Base-by-base conservation (phyloP, 1,140 invertebrate genomes). In the Drosophila rhopaloa region DNA sequence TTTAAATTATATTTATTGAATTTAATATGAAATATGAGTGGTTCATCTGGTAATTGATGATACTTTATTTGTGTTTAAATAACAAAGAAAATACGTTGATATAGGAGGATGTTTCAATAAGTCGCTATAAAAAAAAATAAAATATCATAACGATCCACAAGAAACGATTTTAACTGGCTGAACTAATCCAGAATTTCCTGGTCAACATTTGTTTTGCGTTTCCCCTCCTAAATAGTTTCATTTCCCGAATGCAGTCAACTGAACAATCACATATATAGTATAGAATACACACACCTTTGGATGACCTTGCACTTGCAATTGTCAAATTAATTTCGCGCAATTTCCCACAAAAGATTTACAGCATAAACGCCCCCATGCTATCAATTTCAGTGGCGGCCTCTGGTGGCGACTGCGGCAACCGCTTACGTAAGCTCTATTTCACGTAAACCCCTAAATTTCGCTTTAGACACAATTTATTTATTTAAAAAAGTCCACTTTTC, bases 381-480 rank as follows among this genome's bases (percentile, higher is more conserved):
- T 68, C 67, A 47, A 57, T 65, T 56, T 60, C 61, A 67, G 24
- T 67, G 73, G 48, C 66, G 75, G 29, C 77, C 78, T 80, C 63
- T 63, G 41, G 13, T 37, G 59, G 54, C 50, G 10, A 38, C 29
- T n/a, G 58, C 47, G 27, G 8, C 6, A 14, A 50, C n/a, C 5
- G n/a, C 56, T 79, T 79, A 78, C 60, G 71, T 79, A 79, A 66
- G 43, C 32, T 7, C 27, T 38, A 60, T 62, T 56, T 48, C 51
- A 47, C 65, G 11, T 47, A 68, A 67, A 32, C 50, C 24, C 53
- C 65, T 71, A 57, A 57, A 71, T 40, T 71, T 62, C 37, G 53
- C n/a, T 63, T 63, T 68, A 35, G 47, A 58, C 27, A 70, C 47
- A 80, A 58, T 80, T 80, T 80, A 70, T 76, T 71, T 80, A 71